Percentiles rank a stretch among this genome's conserved stretches.
Evolutionary conservation across 2,888 invertebrate species (phyloP).

Genomic region (Trilocha varians): DNA sequence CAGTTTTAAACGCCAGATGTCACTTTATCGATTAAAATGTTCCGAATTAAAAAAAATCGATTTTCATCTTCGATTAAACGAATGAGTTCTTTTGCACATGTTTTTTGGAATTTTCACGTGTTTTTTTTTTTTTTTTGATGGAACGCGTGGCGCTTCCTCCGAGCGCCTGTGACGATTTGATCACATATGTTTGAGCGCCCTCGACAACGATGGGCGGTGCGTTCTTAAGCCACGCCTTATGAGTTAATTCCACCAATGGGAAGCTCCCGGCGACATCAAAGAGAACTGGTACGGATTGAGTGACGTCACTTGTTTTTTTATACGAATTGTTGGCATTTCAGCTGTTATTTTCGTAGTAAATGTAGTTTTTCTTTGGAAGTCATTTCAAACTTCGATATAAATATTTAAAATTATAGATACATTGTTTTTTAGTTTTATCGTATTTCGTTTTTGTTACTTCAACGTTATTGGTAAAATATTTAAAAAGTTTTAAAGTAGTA

Average conservation of each 20-base stretch:
- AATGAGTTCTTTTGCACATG: neutral
- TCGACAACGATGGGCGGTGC: conserved; percentile 57
- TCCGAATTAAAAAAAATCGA: neutral
- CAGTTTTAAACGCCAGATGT: conserved; percentile 41
- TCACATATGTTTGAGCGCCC: conserved; percentile 44
- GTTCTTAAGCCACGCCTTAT: conserved; percentile 42
- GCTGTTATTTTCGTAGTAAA: too few species aligned
- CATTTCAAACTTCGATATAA: too few species aligned
- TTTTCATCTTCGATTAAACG: neutral
- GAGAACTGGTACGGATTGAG: conserved; percentile 65
- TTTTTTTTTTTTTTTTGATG: conserved; percentile 34
- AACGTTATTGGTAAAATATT: too few species aligned
- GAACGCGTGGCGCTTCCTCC: conserved; percentile 63
- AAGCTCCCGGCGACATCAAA: conserved; percentile 42
- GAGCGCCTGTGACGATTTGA: conserved; percentile 67
- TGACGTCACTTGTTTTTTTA: conserved; percentile 52
- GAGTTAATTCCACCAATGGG: conserved; percentile 38
- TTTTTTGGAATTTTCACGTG: conserved; percentile 27
- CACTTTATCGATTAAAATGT: conserved; percentile 41
- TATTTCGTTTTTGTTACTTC: too few species aligned
- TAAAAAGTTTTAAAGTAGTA: too few species aligned
- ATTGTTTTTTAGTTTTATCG: too few species aligned
- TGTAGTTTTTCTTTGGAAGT: neutral
- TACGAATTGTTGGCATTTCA: conserved; percentile 14
- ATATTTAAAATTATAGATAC: too few species aligned